A percentile compares a stretch with the other conserved stretches of the same genome.
Conservation (phyloP, 2,113 vertebrate species). For the Heterocephalus glaber region DNA sequence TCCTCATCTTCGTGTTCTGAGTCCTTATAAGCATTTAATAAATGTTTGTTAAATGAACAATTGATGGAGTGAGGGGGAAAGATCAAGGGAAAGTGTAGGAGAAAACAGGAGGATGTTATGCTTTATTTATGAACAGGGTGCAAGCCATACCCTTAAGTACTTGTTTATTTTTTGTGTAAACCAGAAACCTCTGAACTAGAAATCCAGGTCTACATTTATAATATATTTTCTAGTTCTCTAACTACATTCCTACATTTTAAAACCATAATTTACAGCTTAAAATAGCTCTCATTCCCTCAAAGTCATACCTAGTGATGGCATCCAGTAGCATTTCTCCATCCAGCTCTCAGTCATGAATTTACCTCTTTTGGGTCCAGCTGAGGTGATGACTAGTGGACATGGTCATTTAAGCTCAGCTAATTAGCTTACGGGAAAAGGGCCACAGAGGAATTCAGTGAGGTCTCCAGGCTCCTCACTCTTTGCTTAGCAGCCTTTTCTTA, state of each 20-base stretch:
- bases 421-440: neutral
- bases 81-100: neutral
- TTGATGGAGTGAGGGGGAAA: neutral
- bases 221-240: neutral
- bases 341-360: neutral
- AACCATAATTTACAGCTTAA: neutral
- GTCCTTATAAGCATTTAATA: neutral
- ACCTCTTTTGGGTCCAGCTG: neutral
- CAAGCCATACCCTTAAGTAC: neutral
- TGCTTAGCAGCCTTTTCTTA: neutral
- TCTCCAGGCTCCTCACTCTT: neutral
- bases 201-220: neutral
- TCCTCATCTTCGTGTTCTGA: neutral
- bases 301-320: neutral
- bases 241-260: neutral
- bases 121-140: neutral
- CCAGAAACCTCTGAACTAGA: neutral
- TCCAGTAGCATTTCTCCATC: neutral
- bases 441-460: neutral
- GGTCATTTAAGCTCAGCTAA: neutral
- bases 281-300: neutral
- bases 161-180: conserved; percentile 34
- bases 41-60: neutral
- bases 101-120: neutral
- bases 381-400: neutral